These are phyloP conservation scores for Malurus elegans DNA, from an alignment of 2,113 vertebrate genomes.

Conservation along the genomic window DNA sequence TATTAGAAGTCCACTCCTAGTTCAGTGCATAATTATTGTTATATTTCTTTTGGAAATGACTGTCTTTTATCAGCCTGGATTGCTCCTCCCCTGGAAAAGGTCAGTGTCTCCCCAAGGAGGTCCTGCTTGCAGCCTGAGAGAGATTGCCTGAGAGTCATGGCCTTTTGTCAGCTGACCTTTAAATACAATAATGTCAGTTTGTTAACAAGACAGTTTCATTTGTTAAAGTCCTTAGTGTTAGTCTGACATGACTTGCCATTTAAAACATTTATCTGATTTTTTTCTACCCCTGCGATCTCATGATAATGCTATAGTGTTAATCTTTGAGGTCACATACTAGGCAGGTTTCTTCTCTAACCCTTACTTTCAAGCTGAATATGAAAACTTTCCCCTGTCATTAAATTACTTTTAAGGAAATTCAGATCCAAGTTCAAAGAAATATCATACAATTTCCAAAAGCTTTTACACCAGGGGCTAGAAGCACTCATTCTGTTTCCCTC, in stretches of 20 bases:
- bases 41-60: slow-evolving; percentile 13
- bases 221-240: slow-evolving; percentile 38
- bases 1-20: slow-evolving; percentile 20
- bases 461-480: background rate
- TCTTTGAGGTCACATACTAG: background rate
- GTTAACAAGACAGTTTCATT: slow-evolving; percentile 57
- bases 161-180: slow-evolving; percentile 66
- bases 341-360: background rate
- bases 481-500: background rate
- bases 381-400: background rate
- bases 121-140: background rate
- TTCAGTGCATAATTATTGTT: slow-evolving; percentile 37
- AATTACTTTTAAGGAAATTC: background rate
- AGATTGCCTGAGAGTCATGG: slow-evolving; percentile 21
- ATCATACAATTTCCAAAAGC: background rate
- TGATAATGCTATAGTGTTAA: background rate
- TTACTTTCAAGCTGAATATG: background rate
- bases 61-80: slow-evolving; percentile 56
- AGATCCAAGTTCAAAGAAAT: background rate
- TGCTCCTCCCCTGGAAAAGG: slow-evolving; percentile 54
- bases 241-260: slow-evolving; percentile 46
- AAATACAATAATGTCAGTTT: slow-evolving; percentile 54
- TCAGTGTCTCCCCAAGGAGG: slow-evolving; percentile 19
- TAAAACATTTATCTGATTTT: slow-evolving; percentile 8
- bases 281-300: background rate